Conservation (phyloP, 2,113 vertebrate genomes). For the Ascaphus truei region DNA sequence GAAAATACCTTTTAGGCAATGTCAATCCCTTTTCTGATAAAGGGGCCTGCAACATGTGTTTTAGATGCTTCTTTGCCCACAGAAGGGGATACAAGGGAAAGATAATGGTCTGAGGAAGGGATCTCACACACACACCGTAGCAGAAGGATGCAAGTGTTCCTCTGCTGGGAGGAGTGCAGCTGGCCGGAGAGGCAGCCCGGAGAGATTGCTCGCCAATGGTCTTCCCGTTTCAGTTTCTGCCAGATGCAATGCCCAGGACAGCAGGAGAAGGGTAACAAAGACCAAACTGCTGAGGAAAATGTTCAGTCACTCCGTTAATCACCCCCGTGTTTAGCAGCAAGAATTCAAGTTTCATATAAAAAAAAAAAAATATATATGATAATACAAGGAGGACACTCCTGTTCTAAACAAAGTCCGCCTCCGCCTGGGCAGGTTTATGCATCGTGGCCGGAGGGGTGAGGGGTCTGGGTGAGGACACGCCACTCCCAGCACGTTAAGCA, state of each 20-base stretch:
- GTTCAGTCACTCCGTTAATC: neutral
- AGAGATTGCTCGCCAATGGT: neutral
- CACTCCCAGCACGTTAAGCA: neutral
- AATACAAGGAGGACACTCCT: neutral
- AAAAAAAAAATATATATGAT: conserved; percentile 6
- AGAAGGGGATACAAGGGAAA: no score
- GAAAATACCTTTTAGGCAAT: no score
- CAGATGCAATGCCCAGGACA: neutral
- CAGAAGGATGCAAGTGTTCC: neutral
- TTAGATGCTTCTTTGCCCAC: no score
- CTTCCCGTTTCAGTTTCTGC: neutral
- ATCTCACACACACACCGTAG: no score
- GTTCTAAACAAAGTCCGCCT: neutral
- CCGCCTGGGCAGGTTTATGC: neutral
- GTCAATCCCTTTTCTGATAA: no score
- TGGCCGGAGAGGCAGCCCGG: no score
- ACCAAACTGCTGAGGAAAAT: neutral
- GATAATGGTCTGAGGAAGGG: no score
- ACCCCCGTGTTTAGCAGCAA: conserved; percentile 20
- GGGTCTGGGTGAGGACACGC: neutral
- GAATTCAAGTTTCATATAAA: conserved; percentile 29
- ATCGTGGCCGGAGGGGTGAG: neutral
- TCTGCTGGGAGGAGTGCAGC: neutral
- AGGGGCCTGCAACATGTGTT: no score
- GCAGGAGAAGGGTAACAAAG: neutral